Evolutionary conservation across 2,888 invertebrate species (phyloP).

Genomic region (Rhagophthalmus giganteus): DNA sequence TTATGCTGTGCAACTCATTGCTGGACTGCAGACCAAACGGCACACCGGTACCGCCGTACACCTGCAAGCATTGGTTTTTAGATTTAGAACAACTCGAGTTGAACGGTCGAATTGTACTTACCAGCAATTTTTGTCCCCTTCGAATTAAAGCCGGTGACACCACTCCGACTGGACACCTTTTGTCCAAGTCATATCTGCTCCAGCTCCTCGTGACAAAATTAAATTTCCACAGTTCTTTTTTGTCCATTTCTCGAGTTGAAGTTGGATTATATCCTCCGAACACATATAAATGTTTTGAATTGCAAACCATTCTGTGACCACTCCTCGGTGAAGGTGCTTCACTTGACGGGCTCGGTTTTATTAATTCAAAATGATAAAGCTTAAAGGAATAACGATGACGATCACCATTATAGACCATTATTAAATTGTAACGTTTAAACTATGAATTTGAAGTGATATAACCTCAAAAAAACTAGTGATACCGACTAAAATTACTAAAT

Average conservation of each 20-base stretch:
- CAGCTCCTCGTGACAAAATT: conserved; percentile 2
- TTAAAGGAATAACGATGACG: background rate
- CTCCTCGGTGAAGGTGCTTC: background rate
- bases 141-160: background rate
- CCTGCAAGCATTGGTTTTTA: no score
- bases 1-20: conserved; percentile 5
- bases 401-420: background rate
- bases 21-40: conserved; percentile 4
- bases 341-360: background rate
- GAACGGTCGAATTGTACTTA: no score
- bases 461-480: background rate
- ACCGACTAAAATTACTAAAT: background rate
- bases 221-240: conserved; percentile 5
- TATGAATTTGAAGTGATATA: no score
- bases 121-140: conserved; percentile 3
- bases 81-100: no score
- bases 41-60: conserved; percentile 2
- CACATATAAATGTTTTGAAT: conserved; percentile 4
- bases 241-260: background rate
- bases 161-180: conserved; percentile 1
- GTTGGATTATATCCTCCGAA: conserved; percentile 10
- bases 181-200: background rate
- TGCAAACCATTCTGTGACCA: conserved; percentile 7
- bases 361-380: conserved; percentile 3
- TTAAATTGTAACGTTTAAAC: no score